Percentiles rank a stretch among this genome's conserved stretches.
phyloP scores from a whole-genome alignment of 1,140 invertebrate species.

The Musca vetustissima region DNA sequence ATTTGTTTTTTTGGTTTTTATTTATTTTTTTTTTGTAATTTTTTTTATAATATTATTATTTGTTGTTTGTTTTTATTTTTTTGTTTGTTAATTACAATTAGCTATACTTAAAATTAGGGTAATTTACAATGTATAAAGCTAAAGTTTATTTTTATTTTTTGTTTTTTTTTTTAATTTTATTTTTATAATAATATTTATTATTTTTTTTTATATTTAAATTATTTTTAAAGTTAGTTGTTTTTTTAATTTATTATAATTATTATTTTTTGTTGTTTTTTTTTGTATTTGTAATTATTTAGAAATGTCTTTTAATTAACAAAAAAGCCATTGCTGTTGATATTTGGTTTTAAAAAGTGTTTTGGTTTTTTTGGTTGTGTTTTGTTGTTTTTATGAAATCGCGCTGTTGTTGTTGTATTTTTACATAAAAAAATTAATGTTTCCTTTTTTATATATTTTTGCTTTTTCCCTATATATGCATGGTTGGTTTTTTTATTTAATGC shows the following conservation, averaged over 20 bases:
- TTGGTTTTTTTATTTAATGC: too few species aligned
- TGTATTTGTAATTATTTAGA: slow-evolving; percentile 12
- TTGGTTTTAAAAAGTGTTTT: slow-evolving; percentile 13
- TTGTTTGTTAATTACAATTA: slow-evolving; percentile 39
- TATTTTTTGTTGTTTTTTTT: too few species aligned
- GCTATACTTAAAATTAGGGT: slow-evolving; percentile 49
- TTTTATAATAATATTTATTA: slow-evolving; percentile 27
- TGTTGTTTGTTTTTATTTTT: slow-evolving; percentile 23
- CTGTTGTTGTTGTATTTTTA: slow-evolving; percentile 33
- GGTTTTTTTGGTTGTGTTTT: not conserved
- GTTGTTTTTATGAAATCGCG: slow-evolving; percentile 41
- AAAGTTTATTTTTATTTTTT: slow-evolving; percentile 47
- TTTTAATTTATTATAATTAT: too few species aligned
- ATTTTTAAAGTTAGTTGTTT: too few species aligned
- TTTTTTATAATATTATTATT: slow-evolving; percentile 37
- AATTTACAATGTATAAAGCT: slow-evolving; percentile 57
- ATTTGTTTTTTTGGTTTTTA: slow-evolving; percentile 25
- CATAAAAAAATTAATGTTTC: slow-evolving; percentile 44
- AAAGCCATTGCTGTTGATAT: slow-evolving; percentile 40
- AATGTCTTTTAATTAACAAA: slow-evolving; percentile 34
- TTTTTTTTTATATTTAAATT: too few species aligned
- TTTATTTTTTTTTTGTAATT: slow-evolving; percentile 32
- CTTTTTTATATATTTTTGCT: slow-evolving; percentile 23
- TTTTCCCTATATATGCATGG: slow-evolving; percentile 7
- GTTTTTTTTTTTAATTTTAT: slow-evolving; percentile 28